Conservation (phyloP, 2,888 invertebrate species). For the Brassicogethes aeneus region DNA sequence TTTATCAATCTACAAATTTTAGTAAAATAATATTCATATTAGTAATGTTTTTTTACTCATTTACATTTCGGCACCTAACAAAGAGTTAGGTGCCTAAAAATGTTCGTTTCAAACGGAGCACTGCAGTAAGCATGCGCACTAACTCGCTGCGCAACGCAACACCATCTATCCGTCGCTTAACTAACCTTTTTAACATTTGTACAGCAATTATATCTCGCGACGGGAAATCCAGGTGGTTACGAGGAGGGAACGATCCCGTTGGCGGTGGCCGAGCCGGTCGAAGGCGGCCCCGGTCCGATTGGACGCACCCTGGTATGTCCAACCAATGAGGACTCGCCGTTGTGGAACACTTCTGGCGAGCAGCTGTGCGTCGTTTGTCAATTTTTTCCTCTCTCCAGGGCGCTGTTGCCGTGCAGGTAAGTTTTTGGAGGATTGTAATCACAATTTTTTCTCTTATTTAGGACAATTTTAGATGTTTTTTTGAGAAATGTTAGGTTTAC, state of each 20-base stretch:
- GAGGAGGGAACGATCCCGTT: slow-evolving; percentile 44
- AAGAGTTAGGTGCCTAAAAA: no score
- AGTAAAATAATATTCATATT: no score
- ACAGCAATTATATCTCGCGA: slow-evolving; percentile 68
- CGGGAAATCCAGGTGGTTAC: slow-evolving; percentile 53
- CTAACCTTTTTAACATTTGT: slow-evolving; percentile 22
- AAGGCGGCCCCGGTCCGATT: slow-evolving; percentile 37
- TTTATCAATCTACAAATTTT: no score
- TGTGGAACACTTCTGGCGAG: slow-evolving; percentile 50
- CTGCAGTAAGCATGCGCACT: no score
- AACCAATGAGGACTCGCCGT: slow-evolving; percentile 40
- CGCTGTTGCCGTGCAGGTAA: slow-evolving; percentile 65
- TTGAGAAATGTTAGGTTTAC: background rate
- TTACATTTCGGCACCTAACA: no score
- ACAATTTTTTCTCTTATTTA: no score
- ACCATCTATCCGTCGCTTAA: background rate
- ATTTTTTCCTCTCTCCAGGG: slow-evolving; percentile 65
- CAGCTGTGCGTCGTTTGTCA: slow-evolving; percentile 78
- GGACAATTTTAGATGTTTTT: no score
- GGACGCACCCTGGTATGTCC: slow-evolving; percentile 34
- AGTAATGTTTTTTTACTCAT: no score
- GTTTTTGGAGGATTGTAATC: background rate
- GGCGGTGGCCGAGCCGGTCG: slow-evolving; percentile 47
- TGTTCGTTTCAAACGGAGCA: no score
- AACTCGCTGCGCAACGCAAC: no score